A percentile compares a stretch with the other conserved stretches of the same genome.
Conservation (phyloP, 2,888 invertebrate genomes). For the Calameuta filiformis region DNA sequence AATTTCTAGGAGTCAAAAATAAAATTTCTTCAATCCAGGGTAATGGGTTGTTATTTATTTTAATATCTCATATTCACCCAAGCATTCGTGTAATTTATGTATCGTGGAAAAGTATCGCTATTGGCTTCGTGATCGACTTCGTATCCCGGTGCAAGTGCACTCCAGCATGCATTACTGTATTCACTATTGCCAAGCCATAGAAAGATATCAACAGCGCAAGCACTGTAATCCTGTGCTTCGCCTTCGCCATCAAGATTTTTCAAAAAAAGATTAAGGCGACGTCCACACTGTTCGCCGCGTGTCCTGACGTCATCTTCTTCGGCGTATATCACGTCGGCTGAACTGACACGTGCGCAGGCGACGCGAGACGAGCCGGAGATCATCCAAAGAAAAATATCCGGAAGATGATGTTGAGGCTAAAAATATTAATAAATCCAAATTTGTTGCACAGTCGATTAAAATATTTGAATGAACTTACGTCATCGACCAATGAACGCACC, state of each 20-base stretch:
- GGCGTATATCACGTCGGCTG: conserved; percentile 67
- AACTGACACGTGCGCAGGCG: conserved; percentile 68
- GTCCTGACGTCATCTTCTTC: conserved; percentile 58
- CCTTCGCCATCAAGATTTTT: conserved; percentile 37
- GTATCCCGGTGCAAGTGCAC: conserved; percentile 56
- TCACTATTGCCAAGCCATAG: conserved; percentile 58
- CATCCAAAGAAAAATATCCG: conserved; percentile 73
- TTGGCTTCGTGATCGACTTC: conserved; percentile 40
- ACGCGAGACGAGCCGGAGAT: conserved; percentile 68
- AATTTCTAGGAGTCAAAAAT: conserved; percentile 66
- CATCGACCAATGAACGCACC: conserved; percentile 64
- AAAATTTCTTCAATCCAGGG: too few relatives aligned
- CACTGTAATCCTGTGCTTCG: conserved; percentile 38
- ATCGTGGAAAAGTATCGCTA: conserved; percentile 50
- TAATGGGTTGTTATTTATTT: background rate
- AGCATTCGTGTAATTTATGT: conserved; percentile 49
- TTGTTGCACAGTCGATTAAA: too few relatives aligned
- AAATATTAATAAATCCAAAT: conserved; percentile 13
- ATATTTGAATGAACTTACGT: conserved; percentile 58
- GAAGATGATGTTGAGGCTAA: conserved; percentile 69
- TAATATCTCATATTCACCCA: conserved; percentile 38
- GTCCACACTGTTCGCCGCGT: conserved; percentile 68
- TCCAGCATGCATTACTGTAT: conserved; percentile 53
- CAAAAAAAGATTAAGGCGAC: conserved; percentile 56
- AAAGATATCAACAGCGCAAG: conserved; percentile 57